Evolutionary conservation across 2,113 vertebrate genomes (phyloP).

Genomic region (Macquaria australasica): DNA sequence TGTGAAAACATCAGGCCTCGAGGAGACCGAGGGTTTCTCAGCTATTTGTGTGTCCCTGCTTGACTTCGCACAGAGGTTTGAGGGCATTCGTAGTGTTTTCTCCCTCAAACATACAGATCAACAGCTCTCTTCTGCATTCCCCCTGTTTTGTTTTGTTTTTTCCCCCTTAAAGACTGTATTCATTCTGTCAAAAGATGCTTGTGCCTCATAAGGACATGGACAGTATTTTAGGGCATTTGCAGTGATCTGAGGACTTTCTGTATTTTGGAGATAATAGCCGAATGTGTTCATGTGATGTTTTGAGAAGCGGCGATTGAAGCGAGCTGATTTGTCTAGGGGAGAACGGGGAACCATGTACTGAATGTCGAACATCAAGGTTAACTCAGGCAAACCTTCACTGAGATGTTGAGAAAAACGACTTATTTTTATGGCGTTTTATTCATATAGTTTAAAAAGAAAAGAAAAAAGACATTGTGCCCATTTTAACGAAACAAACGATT

Average conservation of each 20-base stretch:
- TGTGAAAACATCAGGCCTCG: background rate
- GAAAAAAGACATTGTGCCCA: constrained; percentile 32
- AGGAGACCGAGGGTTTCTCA: background rate
- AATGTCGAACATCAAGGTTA: constrained; percentile 69
- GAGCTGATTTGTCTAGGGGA: background rate
- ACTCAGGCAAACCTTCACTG: constrained; percentile 77
- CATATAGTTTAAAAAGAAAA: constrained; percentile 10
- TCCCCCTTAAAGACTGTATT: constrained; percentile 25
- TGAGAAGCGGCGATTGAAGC: constrained; percentile 7
- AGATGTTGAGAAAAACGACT: constrained; percentile 38
- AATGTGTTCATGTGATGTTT: constrained; percentile 46
- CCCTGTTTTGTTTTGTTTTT: background rate
- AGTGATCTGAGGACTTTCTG: constrained; percentile 53
- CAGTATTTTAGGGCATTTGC: constrained; percentile 72
- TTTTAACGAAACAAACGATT: constrained; percentile 62
- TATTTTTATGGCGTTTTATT: constrained; percentile 68
- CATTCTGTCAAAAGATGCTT: constrained; percentile 28
- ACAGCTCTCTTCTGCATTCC: constrained; percentile 55
- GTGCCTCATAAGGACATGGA: constrained; percentile 50
- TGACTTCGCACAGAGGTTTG: constrained; percentile 45
- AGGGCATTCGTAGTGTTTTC: constrained; percentile 18
- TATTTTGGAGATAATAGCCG: constrained; percentile 8
- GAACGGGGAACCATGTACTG: constrained; percentile 25
- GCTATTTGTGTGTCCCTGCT: constrained; percentile 2
- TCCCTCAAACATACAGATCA: constrained; percentile 25